A percentile compares a stretch with the other conserved stretches of the same genome.
phyloP scores from a whole-genome alignment of 2,888 invertebrate species.

The Lasioglossum figueresi region DNA sequence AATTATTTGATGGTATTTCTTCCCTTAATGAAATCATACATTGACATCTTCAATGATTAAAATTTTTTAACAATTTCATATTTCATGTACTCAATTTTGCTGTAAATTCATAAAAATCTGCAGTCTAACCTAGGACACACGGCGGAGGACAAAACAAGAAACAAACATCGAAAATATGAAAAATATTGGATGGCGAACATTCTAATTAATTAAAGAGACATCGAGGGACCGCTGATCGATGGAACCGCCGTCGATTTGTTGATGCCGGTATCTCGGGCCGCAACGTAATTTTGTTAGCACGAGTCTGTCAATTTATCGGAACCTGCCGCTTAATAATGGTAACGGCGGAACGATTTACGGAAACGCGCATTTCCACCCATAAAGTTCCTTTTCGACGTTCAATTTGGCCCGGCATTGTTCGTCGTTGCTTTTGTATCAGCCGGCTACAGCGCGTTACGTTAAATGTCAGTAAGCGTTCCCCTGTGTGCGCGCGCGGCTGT shows the following conservation, averaged over 20 bases:
- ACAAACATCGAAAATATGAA: neutral
- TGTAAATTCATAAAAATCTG: too few relatives aligned
- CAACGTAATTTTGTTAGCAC: constrained; percentile 21
- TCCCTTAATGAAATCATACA: too few relatives aligned
- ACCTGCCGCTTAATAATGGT: constrained; percentile 45
- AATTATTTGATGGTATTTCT: too few relatives aligned
- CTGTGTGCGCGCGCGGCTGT: neutral
- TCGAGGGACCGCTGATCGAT: neutral
- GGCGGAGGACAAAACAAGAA: too few relatives aligned
- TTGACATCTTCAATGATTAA: too few relatives aligned
- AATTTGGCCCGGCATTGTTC: constrained; percentile 37
- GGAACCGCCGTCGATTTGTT: neutral
- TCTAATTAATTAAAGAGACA: neutral
- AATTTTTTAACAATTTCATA: too few relatives aligned
- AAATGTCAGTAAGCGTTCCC: constrained; percentile 9
- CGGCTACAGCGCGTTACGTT: constrained; percentile 1
- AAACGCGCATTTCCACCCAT: constrained; percentile 42
- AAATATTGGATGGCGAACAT: neutral
- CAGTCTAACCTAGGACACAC: too few relatives aligned
- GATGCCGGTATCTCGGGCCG: neutral
- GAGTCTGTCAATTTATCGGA: constrained; percentile 43
- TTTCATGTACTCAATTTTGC: too few relatives aligned
- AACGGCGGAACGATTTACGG: constrained; percentile 46
- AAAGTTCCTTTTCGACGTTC: constrained; percentile 56
- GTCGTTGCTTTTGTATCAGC: constrained; percentile 16